Base-by-base conservation (phyloP, 1,140 invertebrate species). In the Meloidogyne exigua region DNA sequence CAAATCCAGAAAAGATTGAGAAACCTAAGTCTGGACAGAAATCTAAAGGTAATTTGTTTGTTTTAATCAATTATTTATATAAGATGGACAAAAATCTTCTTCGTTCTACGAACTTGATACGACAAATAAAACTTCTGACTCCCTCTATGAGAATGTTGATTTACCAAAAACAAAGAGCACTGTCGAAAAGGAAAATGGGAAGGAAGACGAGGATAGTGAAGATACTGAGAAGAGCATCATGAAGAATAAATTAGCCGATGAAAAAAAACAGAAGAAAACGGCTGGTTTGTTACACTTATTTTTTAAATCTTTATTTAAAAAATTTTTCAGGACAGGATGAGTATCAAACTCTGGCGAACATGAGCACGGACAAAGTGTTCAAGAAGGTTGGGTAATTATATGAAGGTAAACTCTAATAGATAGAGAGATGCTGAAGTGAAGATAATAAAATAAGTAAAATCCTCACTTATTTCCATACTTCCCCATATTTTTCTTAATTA, bases 41-140 rank as follows among this genome's bases (percentile, higher is more conserved):
- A n/a, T 57, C 49, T 57, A 57, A 57, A 57, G 49, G 49, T 57
- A 7, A 7, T n/a, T n/a, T 57, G 13, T n/a, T 57, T 7, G n/a
- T 0, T n/a, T 15, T 15, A n/a, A 57, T n/a, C 1, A 57, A 9
- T 57, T 1, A 57, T n/a, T n/a, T 57, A n/a, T 57, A n/a, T n/a
- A 9, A 57, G 49, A n/a, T 57, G 49, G 49, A 21, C 49, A 57
- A 57, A 57, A 57, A n/a, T n/a, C 49, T 57, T 57, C 49, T 9
- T 57, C 49, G 18, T 57, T 57, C 49, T 57, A 57, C 18, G 49
- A 57, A n/a, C 49, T 57, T 57, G 49, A 57, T n/a, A n/a, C 49
- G n/a, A 57, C 49, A 57, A 57, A 57, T 57, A 57, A 57, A 57
- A 57, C 49, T n/a, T 57, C 49, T 57, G 49, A 57, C 21, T 57